phyloP scores from a whole-genome alignment of 2,797 vertebrate genomes.

The Pangasius larnaudii region DNA sequence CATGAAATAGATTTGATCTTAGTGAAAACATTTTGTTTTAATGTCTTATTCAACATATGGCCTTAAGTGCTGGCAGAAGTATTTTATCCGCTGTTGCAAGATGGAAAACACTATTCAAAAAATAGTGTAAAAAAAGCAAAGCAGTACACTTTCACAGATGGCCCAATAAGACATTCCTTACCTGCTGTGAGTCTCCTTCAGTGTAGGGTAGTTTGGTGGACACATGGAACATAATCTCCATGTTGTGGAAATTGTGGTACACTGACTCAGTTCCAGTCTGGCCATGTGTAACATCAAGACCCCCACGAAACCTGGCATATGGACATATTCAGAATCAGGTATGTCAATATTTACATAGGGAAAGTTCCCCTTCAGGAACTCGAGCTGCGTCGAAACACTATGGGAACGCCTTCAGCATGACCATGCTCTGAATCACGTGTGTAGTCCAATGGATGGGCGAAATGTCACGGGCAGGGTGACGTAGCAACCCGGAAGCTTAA shows the following conservation, averaged over 20 bases:
- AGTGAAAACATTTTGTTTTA: background rate
- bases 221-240: slow-evolving; percentile 98
- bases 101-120: background rate
- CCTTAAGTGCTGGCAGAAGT: background rate
- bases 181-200: slow-evolving; percentile 94
- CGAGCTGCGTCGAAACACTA: too few species aligned
- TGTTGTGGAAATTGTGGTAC: slow-evolving; percentile 92
- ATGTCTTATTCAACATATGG: background rate
- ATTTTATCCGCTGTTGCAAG: background rate
- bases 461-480: too few species aligned
- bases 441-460: too few species aligned
- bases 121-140: background rate
- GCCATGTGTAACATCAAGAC: slow-evolving; percentile 92
- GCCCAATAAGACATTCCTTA: slow-evolving; percentile 58
- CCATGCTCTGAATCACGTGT: too few species aligned
- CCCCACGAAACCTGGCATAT: slow-evolving; percentile 86
- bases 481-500: too few species aligned
- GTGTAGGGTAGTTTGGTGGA: slow-evolving; percentile 97
- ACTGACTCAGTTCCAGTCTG: slow-evolving; percentile 92
- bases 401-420: too few species aligned
- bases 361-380: background rate
- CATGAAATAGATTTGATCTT: background rate
- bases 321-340: slow-evolving; percentile 23
- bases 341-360: background rate
- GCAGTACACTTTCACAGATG: slow-evolving; percentile 26